phyloP scores from a whole-genome alignment of 1,140 invertebrate species.

The Zaprionus nigranus region DNA sequence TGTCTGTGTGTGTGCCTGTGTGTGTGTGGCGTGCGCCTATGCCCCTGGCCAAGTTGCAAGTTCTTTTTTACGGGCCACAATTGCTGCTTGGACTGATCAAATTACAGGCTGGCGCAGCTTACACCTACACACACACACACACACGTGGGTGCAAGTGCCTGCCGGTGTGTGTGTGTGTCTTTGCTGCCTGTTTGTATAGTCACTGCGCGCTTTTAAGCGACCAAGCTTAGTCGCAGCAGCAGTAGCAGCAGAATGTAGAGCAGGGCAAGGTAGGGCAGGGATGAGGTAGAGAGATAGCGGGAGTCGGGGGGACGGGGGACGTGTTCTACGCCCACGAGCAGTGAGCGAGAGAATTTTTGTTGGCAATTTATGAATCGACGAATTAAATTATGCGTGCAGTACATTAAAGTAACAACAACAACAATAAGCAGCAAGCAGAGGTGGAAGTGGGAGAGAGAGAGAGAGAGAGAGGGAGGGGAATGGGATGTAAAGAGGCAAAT shows the following conservation, averaged over 20 bases:
- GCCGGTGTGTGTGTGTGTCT: conserved; percentile 2
- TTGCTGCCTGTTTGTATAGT: conserved; percentile 46
- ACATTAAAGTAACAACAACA: conserved; percentile 54
- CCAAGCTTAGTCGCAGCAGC: conserved; percentile 10
- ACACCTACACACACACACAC: conserved; percentile 8
- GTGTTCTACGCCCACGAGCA: conserved; percentile 14
- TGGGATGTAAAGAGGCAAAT: neutral
- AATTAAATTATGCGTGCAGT: conserved; percentile 80
- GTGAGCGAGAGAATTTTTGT: conserved; percentile 59
- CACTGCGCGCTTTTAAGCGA: conserved; percentile 50
- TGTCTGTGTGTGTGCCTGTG: neutral
- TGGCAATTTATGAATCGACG: conserved; percentile 71
- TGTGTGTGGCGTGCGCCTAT: conserved; percentile 6
- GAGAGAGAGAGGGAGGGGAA: conserved; percentile 10
- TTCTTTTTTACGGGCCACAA: conserved; percentile 19
- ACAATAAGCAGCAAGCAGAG: conserved; percentile 6
- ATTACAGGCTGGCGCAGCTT: conserved; percentile 27
- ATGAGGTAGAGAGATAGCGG: no score
- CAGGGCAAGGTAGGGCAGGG: no score
- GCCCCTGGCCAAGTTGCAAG: conserved; percentile 17
- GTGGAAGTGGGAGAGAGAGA: conserved; percentile 21
- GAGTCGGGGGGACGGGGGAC: neutral
- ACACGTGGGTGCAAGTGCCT: conserved; percentile 3
- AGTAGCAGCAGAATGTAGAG: neutral
- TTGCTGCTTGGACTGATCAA: conserved; percentile 46